Evolutionary conservation across 2,888 invertebrate species (phyloP), one percentile per base, ranked within the genome.

Genomic region (Epinotia bilunana): DNA sequence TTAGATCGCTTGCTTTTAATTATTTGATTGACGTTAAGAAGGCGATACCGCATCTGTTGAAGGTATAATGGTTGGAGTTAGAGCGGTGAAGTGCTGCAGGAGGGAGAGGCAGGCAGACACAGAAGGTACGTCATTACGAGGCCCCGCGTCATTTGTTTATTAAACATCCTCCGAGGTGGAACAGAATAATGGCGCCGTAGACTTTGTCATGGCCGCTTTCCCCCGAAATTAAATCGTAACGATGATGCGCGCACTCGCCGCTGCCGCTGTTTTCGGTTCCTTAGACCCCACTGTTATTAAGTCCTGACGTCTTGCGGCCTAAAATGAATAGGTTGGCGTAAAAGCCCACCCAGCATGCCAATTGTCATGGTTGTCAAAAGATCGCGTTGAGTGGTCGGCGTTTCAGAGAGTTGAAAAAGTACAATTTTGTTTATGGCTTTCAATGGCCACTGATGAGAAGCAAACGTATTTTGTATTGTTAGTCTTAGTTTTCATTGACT

Each of bases 61-160:
- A 83, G 83, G 80, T 81, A 83, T 79, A 81, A 80, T 79, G 80
- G 81, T 79, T 79, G 81, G 79, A 81, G 81, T 81, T 80, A 85
- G 82, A 86, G 86, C 88, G 87, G 88, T 85, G 88, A 88, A 90
- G 88, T 89, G 86, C 83, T 86, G 86, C 84, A 87, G 88, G 86
- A 82, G 80, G 82, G 81, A 80, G 81, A 84, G 84, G 84, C 84
- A 84, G 84, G 84, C 84, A 85, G 83, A 74, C 63, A 83, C 83
- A 82, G 86, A 84, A 86, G 84, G 86, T 84, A 85, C 89, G 87
- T 90, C 91, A 90, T 92, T 90, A 90, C 87, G 85, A 86, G 83
- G 86, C 86, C 90, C 89, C 89, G 90, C 91, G 89, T 92, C 92
- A 92, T 93, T 92, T 92, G 93, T 92, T 92, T 92, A 92, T 92